Evolutionary conservation across 2,113 vertebrate species (phyloP).

Genomic region (Donacobius atricapilla): DNA sequence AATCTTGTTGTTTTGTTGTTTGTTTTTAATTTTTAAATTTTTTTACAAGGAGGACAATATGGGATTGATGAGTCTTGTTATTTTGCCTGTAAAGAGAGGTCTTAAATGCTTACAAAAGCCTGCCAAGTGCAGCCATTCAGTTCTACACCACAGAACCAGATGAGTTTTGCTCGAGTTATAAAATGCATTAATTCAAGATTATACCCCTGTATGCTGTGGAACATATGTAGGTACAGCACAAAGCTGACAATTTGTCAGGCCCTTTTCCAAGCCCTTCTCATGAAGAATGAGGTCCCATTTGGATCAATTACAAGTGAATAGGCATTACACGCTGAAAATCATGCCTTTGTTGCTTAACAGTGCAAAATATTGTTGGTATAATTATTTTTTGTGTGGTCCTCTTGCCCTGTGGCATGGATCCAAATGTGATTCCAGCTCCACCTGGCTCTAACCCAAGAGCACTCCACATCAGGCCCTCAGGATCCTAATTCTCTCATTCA

Average conservation of each 20-base stretch:
- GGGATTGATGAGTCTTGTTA: constrained; percentile 56
- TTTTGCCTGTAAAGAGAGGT: constrained; percentile 43
- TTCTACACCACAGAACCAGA: constrained; percentile 47
- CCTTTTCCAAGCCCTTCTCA: constrained; percentile 39
- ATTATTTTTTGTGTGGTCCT: constrained; percentile 41
- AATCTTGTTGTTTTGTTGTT: neutral
- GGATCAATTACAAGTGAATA: constrained; percentile 54
- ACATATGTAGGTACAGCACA: constrained; percentile 66
- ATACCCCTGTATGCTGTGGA: constrained; percentile 48
- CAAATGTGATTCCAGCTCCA: neutral
- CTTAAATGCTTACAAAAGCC: constrained; percentile 30
- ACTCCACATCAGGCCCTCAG: neutral
- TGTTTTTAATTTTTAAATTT: neutral
- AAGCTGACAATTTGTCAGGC: constrained; percentile 63
- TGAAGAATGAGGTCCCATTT: constrained; percentile 64
- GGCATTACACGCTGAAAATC: constrained; percentile 39
- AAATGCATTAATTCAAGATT: constrained; percentile 67
- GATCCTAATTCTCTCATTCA: neutral
- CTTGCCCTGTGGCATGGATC: neutral
- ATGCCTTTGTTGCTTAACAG: constrained; percentile 49
- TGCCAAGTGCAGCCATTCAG: constrained; percentile 59
- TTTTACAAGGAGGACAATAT: neutral
- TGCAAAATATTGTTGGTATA: constrained; percentile 30
- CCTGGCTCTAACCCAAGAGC: constrained; percentile 24
- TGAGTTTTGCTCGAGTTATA: constrained; percentile 51